Conservation (phyloP, 2,888 invertebrate genomes). For the Phorcus lineatus region DNA sequence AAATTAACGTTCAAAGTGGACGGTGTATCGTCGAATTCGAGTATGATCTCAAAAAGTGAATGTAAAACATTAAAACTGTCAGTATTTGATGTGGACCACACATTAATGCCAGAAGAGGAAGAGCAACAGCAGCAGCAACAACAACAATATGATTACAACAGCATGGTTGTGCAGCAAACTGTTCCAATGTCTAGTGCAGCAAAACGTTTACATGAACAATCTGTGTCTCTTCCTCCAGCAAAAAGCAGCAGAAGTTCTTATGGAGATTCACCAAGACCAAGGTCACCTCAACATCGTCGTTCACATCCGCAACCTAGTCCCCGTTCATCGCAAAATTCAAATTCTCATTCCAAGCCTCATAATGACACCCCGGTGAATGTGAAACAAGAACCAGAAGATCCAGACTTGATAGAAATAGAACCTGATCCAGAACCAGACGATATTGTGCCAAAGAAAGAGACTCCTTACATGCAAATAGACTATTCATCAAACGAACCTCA, state of each 20-base stretch:
- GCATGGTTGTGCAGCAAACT: neutral
- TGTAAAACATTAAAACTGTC: conserved; percentile 16
- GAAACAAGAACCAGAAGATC: conserved; percentile 22
- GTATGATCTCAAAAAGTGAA: conserved; percentile 19
- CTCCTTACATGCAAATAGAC: conserved; percentile 20
- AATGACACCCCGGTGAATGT: neutral
- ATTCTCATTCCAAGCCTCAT: neutral
- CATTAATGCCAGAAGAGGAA: conserved; percentile 10
- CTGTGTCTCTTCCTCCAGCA: neutral
- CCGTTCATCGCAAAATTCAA: neutral
- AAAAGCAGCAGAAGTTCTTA: conserved; percentile 15
- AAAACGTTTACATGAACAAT: neutral
- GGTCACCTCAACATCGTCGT: conserved; percentile 10
- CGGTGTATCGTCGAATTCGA: conserved; percentile 12
- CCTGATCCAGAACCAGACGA: neutral
- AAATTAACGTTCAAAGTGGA: conserved; percentile 22
- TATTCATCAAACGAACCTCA: conserved; percentile 9
- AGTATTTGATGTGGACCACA: conserved; percentile 3
- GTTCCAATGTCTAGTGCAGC: neutral
- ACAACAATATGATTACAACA: neutral
- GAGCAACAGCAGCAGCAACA: neutral
- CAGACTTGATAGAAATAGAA: conserved; percentile 22
- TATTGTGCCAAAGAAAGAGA: conserved; percentile 13
- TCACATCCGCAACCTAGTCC: neutral
- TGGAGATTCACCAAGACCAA: neutral